Percentiles rank a stretch among this genome's conserved stretches.
These are phyloP conservation scores for Distichodus sexfasciatus DNA, from an alignment of 2,797 vertebrate species.

Conservation along the genomic window DNA sequence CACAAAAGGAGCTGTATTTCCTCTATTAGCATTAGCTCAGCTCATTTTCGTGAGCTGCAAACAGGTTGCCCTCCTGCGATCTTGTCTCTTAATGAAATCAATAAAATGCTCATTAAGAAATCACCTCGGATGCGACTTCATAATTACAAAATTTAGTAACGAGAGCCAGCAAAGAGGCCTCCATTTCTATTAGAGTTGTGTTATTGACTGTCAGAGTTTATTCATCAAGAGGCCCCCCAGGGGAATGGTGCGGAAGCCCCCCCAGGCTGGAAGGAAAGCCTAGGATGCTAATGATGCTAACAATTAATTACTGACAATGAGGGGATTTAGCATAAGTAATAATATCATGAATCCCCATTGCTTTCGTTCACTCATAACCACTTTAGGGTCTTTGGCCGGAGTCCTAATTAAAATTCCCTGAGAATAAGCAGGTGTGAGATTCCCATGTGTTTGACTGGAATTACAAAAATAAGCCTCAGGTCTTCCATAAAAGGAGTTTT, in stretches of 20 bases:
- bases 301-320: no score
- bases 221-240: no score
- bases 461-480: constrained; percentile 33
- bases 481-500: constrained; percentile 13
- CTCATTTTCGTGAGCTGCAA: neutral
- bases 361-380: no score
- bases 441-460: constrained; percentile 28
- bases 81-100: constrained; percentile 20
- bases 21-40: neutral
- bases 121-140: constrained; percentile 21
- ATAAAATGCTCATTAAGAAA: constrained; percentile 35
- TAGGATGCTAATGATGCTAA: no score
- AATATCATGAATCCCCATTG: no score
- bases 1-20: neutral
- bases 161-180: neutral
- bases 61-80: constrained; percentile 17
- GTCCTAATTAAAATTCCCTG: no score
- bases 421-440: constrained; percentile 36
- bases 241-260: no score
- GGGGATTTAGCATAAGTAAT: no score
- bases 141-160: neutral
- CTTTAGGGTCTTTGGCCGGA: no score
- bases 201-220: no score
- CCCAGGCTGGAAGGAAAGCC: no score
- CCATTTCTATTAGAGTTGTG: neutral